Evolutionary conservation across 2,888 invertebrate species (phyloP).

Genomic region (Megalurothrips usitatus): DNA sequence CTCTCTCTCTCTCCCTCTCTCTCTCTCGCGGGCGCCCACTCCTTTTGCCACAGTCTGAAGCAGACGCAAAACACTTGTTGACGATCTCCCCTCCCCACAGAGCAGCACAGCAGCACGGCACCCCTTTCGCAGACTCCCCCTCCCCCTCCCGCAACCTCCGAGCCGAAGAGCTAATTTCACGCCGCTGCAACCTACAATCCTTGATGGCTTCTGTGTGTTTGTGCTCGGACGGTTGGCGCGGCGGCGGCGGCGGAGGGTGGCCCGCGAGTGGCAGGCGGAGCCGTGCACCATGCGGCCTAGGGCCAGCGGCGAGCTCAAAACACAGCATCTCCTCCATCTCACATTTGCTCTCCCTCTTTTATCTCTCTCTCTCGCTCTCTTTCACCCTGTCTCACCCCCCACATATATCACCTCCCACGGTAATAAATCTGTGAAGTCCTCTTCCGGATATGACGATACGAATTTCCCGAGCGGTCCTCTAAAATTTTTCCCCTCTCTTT

Average conservation of each 20-base stretch:
- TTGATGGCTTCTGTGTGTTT: not conserved
- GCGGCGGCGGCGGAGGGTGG: not conserved
- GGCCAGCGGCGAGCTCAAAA: no score
- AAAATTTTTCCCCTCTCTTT: no score
- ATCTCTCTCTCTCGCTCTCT: no score
- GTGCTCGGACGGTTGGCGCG: no score
- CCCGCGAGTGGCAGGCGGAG: not conserved
- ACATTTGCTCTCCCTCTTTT: no score
- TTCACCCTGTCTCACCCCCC: no score
- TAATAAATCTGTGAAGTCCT: no score
- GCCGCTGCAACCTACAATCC: slow-evolving; percentile 15
- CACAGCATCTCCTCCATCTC: no score
- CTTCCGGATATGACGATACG: no score
- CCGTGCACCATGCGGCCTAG: no score
- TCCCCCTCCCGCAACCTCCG: not conserved
- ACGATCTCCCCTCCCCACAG: not conserved
- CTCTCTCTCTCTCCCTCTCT: not conserved
- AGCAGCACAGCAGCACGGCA: not conserved
- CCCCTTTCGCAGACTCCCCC: not conserved
- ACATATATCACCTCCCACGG: no score
- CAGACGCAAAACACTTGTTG: slow-evolving; percentile 21
- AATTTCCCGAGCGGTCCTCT: no score
- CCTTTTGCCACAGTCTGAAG: not conserved
- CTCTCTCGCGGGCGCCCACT: not conserved
- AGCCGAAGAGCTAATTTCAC: not conserved